Conservation (phyloP, 2,888 invertebrate genomes). For the Tuta absoluta region DNA sequence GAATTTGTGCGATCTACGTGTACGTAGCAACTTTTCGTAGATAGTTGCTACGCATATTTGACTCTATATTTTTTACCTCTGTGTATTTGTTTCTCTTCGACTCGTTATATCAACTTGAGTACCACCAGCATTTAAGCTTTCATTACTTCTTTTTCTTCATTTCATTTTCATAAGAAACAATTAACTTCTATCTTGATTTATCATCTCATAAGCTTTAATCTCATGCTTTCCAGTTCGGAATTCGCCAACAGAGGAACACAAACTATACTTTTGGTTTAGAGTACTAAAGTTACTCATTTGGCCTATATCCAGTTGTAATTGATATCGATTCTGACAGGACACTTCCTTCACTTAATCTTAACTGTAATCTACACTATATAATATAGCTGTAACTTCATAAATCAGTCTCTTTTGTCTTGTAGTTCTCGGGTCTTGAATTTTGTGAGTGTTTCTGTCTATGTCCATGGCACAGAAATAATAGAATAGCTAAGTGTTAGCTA, state of each 20-base stretch:
- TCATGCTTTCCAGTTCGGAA: constrained; percentile 38
- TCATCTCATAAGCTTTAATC: constrained; percentile 50
- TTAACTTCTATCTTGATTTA: constrained; percentile 18
- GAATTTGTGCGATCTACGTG: not conserved
- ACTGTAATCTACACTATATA: too few relatives aligned
- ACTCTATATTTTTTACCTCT: not conserved
- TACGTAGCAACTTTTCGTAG: not conserved
- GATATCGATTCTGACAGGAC: too few relatives aligned
- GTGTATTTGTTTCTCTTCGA: not conserved
- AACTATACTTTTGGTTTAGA: constrained; percentile 16
- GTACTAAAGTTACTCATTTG: constrained; percentile 54
- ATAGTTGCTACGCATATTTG: not conserved
- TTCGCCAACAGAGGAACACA: constrained; percentile 21
- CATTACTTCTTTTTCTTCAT: constrained; percentile 37
- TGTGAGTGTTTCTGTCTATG: too few relatives aligned
- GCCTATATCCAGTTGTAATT: constrained; percentile 54
- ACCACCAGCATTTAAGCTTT: constrained; percentile 64
- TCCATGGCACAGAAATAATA: too few relatives aligned
- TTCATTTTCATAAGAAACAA: constrained; percentile 2
- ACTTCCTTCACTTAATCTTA: too few relatives aligned
- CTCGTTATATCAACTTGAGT: constrained; percentile 46
- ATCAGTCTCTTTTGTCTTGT: too few relatives aligned
- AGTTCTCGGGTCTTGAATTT: too few relatives aligned
- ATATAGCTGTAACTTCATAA: too few relatives aligned
- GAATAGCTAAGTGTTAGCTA: too few relatives aligned